phyloP scores from a whole-genome alignment of 2,113 vertebrate species.

The Cyanistes caeruleus region DNA sequence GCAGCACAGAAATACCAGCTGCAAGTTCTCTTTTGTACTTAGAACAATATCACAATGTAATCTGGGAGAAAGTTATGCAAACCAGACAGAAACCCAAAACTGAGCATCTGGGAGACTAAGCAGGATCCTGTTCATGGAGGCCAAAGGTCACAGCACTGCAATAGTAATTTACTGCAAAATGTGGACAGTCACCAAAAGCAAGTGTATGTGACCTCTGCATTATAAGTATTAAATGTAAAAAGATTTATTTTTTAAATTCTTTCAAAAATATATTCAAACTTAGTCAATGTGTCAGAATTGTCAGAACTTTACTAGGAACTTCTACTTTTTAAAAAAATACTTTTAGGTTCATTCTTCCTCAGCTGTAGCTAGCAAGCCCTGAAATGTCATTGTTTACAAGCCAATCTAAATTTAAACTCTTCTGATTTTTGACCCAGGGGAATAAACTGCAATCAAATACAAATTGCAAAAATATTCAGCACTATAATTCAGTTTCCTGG shows the following conservation, averaged over 20 bases:
- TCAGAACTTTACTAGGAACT: not conserved
- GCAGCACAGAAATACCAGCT: not conserved
- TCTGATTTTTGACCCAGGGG: slow-evolving; percentile 46
- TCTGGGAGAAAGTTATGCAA: not conserved
- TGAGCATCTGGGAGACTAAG: not conserved
- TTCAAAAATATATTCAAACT: not conserved
- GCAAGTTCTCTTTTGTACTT: not conserved
- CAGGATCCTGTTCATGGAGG: not conserved
- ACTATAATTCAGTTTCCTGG: not conserved
- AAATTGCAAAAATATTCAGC: slow-evolving; percentile 54
- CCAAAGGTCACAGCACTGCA: not conserved
- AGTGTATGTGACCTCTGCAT: not conserved
- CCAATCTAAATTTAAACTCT: slow-evolving; percentile 49
- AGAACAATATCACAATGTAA: fast-evolving
- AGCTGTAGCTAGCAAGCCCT: not conserved
- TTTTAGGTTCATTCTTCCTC: not conserved
- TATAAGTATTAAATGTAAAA: fast-evolving
- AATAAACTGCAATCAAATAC: slow-evolving; percentile 44
- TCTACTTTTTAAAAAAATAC: not conserved
- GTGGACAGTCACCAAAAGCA: not conserved
- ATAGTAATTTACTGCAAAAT: not conserved
- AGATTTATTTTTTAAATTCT: not conserved
- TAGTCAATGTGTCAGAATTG: not conserved
- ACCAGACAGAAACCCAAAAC: not conserved
- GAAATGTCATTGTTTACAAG: slow-evolving; percentile 10